Evolutionary conservation across 2,888 invertebrate species (phyloP).

Genomic region (Leptinotarsa juncta): DNA sequence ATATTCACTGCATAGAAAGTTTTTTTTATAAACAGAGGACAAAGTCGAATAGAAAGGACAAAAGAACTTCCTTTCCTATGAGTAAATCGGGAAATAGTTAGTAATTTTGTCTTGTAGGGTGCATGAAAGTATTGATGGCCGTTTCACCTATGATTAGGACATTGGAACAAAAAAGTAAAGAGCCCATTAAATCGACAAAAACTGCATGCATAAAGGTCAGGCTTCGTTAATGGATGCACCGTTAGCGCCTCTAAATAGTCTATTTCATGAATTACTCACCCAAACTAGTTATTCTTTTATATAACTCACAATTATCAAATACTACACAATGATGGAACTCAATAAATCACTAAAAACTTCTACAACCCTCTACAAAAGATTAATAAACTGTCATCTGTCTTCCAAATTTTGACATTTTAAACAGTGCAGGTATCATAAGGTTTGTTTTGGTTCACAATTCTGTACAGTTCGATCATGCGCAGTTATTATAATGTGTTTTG

Average conservation of each 20-base stretch:
- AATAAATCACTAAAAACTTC: slow-evolving; percentile 5
- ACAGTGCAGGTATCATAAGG: neutral
- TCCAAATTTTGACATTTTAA: neutral
- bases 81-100: neutral
- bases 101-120: neutral
- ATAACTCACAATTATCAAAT: slow-evolving; percentile 3
- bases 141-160: slow-evolving; percentile 11
- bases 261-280: slow-evolving; percentile 16
- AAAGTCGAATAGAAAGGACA: slow-evolving; percentile 16
- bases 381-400: slow-evolving; percentile 8
- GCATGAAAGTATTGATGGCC: slow-evolving; percentile 6
- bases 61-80: neutral
- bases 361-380: slow-evolving; percentile 3
- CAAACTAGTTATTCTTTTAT: neutral
- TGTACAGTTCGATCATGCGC: too few species aligned
- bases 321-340: neutral
- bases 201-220: neutral
- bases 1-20: neutral
- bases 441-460: too few species aligned
- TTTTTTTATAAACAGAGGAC: neutral
- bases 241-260: neutral
- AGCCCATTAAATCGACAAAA: neutral
- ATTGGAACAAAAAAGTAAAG: neutral
- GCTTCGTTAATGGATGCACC: neutral
- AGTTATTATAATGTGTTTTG: too few species aligned